Percentiles rank a stretch among this genome's conserved stretches.
These are phyloP conservation scores for Acanthosoma haemorrhoidale DNA, from an alignment of 2,888 invertebrate genomes.

Conservation along the genomic window DNA sequence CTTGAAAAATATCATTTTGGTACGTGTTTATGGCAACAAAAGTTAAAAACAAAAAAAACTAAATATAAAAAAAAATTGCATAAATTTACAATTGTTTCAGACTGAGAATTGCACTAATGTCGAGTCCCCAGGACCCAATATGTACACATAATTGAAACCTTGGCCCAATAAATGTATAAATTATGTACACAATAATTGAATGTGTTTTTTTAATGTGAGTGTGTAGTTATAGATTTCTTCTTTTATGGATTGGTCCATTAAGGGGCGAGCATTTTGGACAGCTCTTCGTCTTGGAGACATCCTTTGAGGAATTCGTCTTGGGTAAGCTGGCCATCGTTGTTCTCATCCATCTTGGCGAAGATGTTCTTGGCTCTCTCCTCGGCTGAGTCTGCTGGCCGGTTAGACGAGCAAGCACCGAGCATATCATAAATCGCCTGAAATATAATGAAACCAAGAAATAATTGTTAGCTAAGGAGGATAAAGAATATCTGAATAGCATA, in stretches of 20 bases:
- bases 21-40: not conserved
- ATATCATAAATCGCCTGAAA: constrained; percentile 99
- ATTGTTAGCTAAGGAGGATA: too few species aligned
- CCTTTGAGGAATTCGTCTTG: constrained; percentile 98
- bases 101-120: constrained; percentile 27
- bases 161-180: constrained; percentile 29
- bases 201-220: constrained; percentile 22
- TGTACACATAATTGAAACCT: constrained; percentile 28
- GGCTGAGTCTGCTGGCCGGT: constrained; percentile 90
- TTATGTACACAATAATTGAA: constrained; percentile 27
- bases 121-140: constrained; percentile 27
- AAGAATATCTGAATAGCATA: too few species aligned
- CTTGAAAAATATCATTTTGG: constrained; percentile 10
- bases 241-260: constrained; percentile 49
- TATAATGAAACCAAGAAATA: too few species aligned
- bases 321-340: constrained; percentile 96
- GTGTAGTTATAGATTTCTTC: constrained; percentile 18
- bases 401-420: constrained; percentile 95
- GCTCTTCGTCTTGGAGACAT: constrained; percentile 92
- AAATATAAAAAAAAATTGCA: not conserved
- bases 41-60: not conserved
- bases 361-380: constrained; percentile 98
- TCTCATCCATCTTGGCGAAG: constrained; percentile 99
- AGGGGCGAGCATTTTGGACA: constrained; percentile 91
- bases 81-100: constrained; percentile 3